phyloP scores from a whole-genome alignment of 2,888 invertebrate species.

The Ormyrus nitidulus region DNA sequence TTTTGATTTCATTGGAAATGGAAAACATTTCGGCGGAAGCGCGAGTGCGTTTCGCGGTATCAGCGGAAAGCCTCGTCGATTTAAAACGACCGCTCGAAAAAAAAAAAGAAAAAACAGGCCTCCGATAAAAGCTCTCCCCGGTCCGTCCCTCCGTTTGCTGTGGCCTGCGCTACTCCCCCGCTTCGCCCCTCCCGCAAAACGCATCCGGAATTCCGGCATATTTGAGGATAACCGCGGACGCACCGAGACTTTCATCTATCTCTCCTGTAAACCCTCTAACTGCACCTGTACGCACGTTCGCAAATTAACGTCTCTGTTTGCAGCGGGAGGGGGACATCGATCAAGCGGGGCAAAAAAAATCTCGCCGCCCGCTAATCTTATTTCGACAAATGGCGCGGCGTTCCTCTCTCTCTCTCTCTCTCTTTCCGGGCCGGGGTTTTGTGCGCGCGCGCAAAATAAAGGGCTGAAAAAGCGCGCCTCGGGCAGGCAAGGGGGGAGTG shows the following conservation, averaged over 20 bases:
- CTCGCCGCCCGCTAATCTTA: no score
- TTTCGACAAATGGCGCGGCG: no score
- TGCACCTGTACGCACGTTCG: no score
- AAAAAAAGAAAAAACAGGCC: neutral
- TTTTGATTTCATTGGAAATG: constrained; percentile 19
- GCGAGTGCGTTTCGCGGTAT: neutral
- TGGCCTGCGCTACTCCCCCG: no score
- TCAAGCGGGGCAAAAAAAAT: no score
- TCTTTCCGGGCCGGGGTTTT: neutral
- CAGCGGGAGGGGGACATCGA: no score
- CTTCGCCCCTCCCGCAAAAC: neutral
- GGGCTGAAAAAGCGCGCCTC: no score
- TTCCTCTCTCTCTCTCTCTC: neutral
- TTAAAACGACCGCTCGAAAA: neutral
- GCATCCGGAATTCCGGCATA: neutral
- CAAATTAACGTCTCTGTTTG: no score
- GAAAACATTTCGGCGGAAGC: neutral
- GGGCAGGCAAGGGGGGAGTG: neutral
- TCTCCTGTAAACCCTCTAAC: no score
- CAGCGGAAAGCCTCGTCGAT: neutral
- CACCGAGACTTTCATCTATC: constrained; percentile 2
- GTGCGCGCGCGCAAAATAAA: neutral
- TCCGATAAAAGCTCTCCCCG: constrained; percentile 2
- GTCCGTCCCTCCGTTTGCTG: no score
- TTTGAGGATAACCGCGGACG: constrained; percentile 10